phyloP scores from a whole-genome alignment of 2,888 invertebrate species.

The Calameuta pallipes region DNA sequence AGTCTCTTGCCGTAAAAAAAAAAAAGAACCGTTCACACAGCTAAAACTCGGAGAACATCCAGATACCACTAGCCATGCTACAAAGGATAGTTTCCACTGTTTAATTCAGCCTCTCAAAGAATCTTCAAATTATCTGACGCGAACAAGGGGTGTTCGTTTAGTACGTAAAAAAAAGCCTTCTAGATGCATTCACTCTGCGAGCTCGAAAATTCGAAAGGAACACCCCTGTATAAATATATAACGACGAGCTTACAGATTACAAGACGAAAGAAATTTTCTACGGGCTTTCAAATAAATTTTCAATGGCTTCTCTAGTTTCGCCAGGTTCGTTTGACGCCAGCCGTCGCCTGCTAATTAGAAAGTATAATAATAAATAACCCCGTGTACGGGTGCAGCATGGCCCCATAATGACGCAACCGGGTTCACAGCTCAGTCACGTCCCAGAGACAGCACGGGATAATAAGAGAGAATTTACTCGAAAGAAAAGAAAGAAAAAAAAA shows the following conservation, averaged over 20 bases:
- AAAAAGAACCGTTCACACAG: background rate
- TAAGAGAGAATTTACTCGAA: background rate
- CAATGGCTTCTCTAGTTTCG: background rate
- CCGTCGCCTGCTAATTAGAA: background rate
- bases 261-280: background rate
- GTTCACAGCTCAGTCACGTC: background rate
- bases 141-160: background rate
- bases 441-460: background rate
- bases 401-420: background rate
- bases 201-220: background rate
- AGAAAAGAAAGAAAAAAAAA: no score
- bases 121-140: background rate
- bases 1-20: background rate
- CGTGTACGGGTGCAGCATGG: background rate
- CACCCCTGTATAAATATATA: background rate
- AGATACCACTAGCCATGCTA: no score
- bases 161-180: background rate
- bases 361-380: background rate
- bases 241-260: background rate
- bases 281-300: background rate
- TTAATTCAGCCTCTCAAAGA: background rate
- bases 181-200: background rate
- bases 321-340: background rate
- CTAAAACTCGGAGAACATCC: background rate
- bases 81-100: background rate